phyloP scores from a whole-genome alignment of 2,888 invertebrate genomes.

The Hetaerina titia region DNA sequence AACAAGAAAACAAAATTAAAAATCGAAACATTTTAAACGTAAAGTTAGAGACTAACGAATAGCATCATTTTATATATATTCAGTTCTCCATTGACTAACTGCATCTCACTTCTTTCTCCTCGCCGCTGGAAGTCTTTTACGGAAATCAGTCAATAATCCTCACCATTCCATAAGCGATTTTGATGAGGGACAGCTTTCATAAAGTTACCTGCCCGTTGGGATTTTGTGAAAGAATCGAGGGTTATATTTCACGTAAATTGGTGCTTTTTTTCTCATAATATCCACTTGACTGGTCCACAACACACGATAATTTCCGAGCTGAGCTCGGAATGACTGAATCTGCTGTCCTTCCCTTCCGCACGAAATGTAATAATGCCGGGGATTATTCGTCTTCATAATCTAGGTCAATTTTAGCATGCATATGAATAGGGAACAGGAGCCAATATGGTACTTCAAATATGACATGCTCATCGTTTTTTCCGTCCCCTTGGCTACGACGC shows the following conservation, averaged over 20 bases:
- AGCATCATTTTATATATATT: too few species aligned
- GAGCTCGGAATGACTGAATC: not conserved
- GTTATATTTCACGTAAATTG: not conserved
- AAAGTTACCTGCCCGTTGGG: not conserved
- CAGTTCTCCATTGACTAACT: not conserved
- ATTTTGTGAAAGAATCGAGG: not conserved
- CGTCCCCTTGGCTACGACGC: not conserved
- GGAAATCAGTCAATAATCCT: too few species aligned
- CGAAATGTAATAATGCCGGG: constrained; percentile 10
- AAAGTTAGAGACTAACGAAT: too few species aligned
- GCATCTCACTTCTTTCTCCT: not conserved
- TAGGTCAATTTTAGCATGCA: constrained; percentile 26
- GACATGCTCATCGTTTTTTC: not conserved
- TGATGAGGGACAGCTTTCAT: not conserved
- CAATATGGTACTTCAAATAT: not conserved
- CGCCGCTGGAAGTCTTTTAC: too few species aligned
- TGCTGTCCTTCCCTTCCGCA: not conserved
- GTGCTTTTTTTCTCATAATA: not conserved
- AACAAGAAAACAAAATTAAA: too few species aligned
- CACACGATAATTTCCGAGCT: not conserved
- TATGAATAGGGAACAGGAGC: not conserved
- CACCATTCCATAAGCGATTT: not conserved
- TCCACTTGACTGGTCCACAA: not conserved
- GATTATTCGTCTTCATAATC: constrained; percentile 1
- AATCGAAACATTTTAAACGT: too few species aligned